phyloP scores from a whole-genome alignment of 2,797 vertebrate genomes.

The Microctenopoma stevenorrisi region DNA sequence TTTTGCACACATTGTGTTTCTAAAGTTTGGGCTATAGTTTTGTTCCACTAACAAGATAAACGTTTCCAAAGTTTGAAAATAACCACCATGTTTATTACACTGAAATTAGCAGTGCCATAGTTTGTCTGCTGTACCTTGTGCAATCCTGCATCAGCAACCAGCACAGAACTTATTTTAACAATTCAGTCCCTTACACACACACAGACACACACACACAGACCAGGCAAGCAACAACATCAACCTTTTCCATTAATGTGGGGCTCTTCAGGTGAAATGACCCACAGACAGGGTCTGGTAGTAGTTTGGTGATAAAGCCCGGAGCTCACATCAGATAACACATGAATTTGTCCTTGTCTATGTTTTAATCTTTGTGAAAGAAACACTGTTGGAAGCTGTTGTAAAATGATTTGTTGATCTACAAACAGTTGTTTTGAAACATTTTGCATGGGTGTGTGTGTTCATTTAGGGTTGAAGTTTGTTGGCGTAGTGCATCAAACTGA shows the following conservation, averaged over 20 bases:
- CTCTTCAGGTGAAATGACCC: conserved; percentile 30
- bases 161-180: background rate
- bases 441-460: conserved; percentile 11
- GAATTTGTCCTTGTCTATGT: background rate
- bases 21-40: no score
- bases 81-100: no score
- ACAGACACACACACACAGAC: background rate
- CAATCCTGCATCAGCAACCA: no score
- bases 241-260: conserved; percentile 20
- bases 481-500: conserved; percentile 3
- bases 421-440: background rate
- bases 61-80: no score
- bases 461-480: conserved; percentile 4
- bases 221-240: background rate
- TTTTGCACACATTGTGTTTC: no score
- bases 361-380: background rate
- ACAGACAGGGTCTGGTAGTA: background rate
- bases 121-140: no score
- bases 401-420: background rate
- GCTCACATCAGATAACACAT: background rate
- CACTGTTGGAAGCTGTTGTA: background rate
- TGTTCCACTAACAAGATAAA: no score
- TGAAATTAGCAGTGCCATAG: background rate
- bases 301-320: background rate
- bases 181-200: background rate